Conservation (phyloP, 2,113 vertebrate genomes). For the Pyxicephalus adspersus region DNA sequence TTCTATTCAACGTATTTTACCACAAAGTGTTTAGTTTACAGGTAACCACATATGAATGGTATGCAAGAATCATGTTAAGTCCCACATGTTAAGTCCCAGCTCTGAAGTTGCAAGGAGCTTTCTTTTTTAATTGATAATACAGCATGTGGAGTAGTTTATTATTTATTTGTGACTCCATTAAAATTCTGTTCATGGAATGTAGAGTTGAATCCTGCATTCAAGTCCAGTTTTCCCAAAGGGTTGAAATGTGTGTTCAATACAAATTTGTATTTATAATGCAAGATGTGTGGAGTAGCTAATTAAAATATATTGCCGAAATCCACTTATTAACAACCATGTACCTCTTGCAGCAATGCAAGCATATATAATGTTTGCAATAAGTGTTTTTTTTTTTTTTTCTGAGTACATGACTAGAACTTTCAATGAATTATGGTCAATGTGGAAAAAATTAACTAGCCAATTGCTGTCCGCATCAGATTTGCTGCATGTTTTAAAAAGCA, state of each 20-base stretch:
- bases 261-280: constrained; percentile 19
- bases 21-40: too few relatives aligned
- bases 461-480: too few relatives aligned
- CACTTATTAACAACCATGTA: background rate
- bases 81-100: too few relatives aligned
- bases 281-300: constrained; percentile 22
- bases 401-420: background rate
- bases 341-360: background rate
- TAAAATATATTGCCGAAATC: background rate
- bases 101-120: too few relatives aligned
- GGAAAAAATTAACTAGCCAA: background rate
- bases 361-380: background rate
- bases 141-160: too few relatives aligned
- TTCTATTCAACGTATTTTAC: too few relatives aligned
- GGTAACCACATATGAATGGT: too few relatives aligned
- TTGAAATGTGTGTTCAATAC: background rate
- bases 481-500: too few relatives aligned
- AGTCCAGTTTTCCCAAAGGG: constrained; percentile 24
- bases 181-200: background rate
- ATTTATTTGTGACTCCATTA: background rate
- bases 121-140: too few relatives aligned
- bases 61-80: too few relatives aligned
- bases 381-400: background rate
- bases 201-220: background rate
- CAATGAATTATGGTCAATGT: background rate